A percentile compares a stretch with the other conserved stretches of the same genome.
Evolutionary conservation across 1,140 invertebrate species (phyloP).

Genomic region (Neomicropteryx cornuta): DNA sequence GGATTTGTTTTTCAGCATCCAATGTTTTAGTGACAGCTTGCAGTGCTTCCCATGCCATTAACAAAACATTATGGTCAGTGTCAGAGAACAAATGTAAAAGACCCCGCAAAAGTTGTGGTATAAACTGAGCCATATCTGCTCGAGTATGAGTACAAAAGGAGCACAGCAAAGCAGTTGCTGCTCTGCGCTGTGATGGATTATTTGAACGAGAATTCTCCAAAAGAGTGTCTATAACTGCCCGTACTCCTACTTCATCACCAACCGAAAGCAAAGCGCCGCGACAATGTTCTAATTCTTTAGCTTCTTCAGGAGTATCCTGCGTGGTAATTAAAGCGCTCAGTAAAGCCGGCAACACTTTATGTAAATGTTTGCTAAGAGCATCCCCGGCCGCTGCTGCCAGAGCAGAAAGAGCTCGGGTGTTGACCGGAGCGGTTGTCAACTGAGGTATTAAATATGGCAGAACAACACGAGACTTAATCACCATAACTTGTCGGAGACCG

Average conservation of each 20-base stretch:
- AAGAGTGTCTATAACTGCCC: constrained; percentile 80
- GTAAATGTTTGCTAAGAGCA: constrained; percentile 81
- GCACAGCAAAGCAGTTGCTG: constrained; percentile 77
- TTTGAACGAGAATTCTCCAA: constrained; percentile 65
- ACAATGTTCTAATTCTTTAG: constrained; percentile 83
- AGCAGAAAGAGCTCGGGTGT: constrained; percentile 87
- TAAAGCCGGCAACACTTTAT: constrained; percentile 84
- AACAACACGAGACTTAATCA: constrained; percentile 90
- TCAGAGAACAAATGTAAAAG: constrained; percentile 80
- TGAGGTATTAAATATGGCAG: constrained; percentile 93
- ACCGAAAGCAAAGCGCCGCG: constrained; percentile 87
- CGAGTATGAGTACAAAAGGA: constrained; percentile 83
- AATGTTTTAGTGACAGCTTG: constrained; percentile 84
- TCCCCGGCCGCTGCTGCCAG: constrained; percentile 88
- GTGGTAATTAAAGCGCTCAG: constrained; percentile 64
- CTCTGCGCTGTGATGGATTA: constrained; percentile 52
- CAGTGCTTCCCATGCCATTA: constrained; percentile 81
- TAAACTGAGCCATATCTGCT: constrained; percentile 76
- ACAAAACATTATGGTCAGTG: constrained; percentile 66
- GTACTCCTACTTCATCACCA: constrained; percentile 73
- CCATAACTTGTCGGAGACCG: constrained; percentile 92
- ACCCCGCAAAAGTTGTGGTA: constrained; percentile 78
- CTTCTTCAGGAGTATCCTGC: constrained; percentile 58
- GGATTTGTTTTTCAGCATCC: constrained; percentile 67
- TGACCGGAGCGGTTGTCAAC: constrained; percentile 74